These are phyloP conservation scores for Triops cancriformis DNA, from an alignment of 1,140 invertebrate genomes.

Conservation along the genomic window DNA sequence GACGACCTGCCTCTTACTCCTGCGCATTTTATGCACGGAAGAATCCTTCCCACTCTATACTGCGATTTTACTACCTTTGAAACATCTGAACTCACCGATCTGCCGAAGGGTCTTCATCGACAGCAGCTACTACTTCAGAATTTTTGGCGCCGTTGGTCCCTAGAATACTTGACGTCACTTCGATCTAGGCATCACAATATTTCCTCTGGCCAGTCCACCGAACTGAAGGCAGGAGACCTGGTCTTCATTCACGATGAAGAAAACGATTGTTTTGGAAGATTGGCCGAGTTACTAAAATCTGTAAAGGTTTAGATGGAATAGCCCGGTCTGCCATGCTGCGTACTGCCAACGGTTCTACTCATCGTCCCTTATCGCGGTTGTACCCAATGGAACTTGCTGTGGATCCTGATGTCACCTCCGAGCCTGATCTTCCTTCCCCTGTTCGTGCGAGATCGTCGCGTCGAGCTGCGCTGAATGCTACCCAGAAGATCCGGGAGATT, in stretches of 20 bases:
- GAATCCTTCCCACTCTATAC: not conserved
- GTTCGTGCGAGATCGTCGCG: no score
- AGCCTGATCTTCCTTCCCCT: no score
- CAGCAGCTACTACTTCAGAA: not conserved
- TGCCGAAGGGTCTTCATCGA: not conserved
- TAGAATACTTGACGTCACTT: slow-evolving; percentile 26
- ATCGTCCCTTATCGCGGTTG: no score
- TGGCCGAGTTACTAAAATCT: not conserved
- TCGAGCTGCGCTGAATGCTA: no score
- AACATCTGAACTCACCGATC: not conserved
- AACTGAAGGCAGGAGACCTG: slow-evolving; percentile 22
- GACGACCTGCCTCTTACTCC: not conserved
- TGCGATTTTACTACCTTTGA: not conserved
- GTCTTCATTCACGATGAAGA: slow-evolving; percentile 19
- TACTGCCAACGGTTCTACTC: slow-evolving; percentile 11
- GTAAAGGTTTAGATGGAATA: not conserved
- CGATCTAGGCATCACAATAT: slow-evolving; percentile 11
- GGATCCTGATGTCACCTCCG: no score
- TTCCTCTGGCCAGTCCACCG: not conserved
- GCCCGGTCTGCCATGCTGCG: not conserved
- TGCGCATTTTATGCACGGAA: slow-evolving; percentile 25
- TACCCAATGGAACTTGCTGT: no score
- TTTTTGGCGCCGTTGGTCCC: slow-evolving; percentile 28
- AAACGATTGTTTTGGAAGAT: slow-evolving; percentile 20
- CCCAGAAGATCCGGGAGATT: no score